Evolutionary conservation across 2,113 vertebrate genomes (phyloP).

Genomic region (Corythornis vintsioides): DNA sequence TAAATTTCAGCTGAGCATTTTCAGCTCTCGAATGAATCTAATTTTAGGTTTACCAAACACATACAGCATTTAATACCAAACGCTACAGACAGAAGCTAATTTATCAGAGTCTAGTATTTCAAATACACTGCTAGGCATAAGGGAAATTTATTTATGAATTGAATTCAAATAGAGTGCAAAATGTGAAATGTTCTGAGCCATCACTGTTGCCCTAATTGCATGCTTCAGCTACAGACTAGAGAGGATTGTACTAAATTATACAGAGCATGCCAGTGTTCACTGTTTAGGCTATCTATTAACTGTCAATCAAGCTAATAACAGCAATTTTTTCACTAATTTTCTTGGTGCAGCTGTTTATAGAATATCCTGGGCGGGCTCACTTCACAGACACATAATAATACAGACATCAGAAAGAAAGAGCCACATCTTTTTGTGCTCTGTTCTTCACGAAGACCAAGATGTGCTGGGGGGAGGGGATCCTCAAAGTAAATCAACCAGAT

Average conservation of each 20-base stretch:
- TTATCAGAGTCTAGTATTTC: conserved; percentile 48
- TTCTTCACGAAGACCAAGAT: conserved; percentile 32
- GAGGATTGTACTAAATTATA: conserved; percentile 81
- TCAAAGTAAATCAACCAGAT: conserved; percentile 53
- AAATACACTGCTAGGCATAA: conserved; percentile 17
- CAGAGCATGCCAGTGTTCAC: conserved; percentile 73
- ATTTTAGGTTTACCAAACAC: conserved; percentile 26
- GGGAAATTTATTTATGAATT: conserved; percentile 69
- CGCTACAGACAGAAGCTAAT: conserved; percentile 27
- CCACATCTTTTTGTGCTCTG: conserved; percentile 65
- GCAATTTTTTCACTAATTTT: conserved; percentile 84
- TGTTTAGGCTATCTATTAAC: conserved; percentile 83
- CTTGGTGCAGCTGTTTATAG: conserved; percentile 83
- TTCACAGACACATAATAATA: conserved; percentile 72
- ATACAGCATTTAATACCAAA: conserved; percentile 27
- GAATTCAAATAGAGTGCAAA: conserved; percentile 69
- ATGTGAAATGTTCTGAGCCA: conserved; percentile 70
- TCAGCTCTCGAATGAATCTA: not conserved
- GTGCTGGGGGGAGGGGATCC: conserved; percentile 48
- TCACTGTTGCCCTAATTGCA: conserved; percentile 77
- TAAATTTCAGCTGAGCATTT: not conserved
- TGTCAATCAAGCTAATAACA: conserved; percentile 86
- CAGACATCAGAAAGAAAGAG: conserved; percentile 71
- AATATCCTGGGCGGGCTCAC: conserved; percentile 76
- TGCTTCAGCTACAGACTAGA: conserved; percentile 74